Percentiles rank a stretch among this genome's conserved stretches.
phyloP scores from a whole-genome alignment of 1,140 invertebrate genomes.

The Trichonephila clavata region DNA sequence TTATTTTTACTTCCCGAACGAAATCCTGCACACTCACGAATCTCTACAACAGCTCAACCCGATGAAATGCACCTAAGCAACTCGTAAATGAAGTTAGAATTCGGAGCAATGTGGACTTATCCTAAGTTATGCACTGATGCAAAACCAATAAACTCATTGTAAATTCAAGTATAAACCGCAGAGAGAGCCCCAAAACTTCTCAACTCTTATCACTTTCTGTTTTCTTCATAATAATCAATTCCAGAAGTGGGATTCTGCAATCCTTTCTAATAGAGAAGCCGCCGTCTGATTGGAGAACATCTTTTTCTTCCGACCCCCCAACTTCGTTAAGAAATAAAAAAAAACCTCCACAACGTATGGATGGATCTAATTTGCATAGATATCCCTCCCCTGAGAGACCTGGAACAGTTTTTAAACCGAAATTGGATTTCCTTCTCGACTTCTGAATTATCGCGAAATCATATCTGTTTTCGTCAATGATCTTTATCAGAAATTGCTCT shows the following conservation, averaged over 20 bases:
- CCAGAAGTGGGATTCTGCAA: conserved; percentile 10
- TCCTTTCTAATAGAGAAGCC: conserved; percentile 41
- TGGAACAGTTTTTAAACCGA: conserved; percentile 9
- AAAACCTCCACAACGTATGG: background rate
- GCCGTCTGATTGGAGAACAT: conserved; percentile 19
- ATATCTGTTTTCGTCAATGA: conserved; percentile 29
- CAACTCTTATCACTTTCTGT: conserved; percentile 13
- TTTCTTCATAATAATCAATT: conserved; percentile 58
- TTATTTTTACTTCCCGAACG: background rate
- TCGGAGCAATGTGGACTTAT: conserved; percentile 16
- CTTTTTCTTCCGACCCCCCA: conserved; percentile 29
- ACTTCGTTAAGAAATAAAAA: conserved; percentile 63
- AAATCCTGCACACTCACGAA: background rate
- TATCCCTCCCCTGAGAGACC: conserved; percentile 23
- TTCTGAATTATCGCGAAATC: conserved; percentile 27
- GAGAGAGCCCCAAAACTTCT: background rate
- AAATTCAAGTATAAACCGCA: conserved; percentile 48
- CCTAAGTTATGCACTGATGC: conserved; percentile 25
- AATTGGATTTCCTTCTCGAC: background rate
- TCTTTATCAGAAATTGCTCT: conserved; percentile 27
- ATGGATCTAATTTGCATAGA: conserved; percentile 53
- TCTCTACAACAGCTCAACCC: background rate
- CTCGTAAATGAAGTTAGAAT: background rate
- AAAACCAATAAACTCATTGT: conserved; percentile 66
- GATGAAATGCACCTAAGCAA: background rate